Conservation (phyloP, 2,888 invertebrate genomes). For the Harpagoxenus sublaevis region DNA sequence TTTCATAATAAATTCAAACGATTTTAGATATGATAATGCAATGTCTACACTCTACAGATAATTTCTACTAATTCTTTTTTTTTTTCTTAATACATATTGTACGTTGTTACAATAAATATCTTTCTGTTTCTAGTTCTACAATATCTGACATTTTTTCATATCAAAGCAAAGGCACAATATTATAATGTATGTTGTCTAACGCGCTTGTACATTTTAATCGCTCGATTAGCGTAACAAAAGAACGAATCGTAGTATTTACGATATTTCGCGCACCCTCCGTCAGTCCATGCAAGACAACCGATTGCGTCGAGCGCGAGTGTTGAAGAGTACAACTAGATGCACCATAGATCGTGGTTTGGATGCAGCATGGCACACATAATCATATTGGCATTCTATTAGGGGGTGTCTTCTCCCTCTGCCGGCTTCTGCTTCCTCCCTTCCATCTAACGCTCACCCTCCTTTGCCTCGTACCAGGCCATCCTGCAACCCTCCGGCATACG, state of each 20-base stretch:
- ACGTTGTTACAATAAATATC: background rate
- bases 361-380: constrained; percentile 82
- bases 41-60: background rate
- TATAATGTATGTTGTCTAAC: background rate
- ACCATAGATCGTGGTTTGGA: constrained; percentile 78
- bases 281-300: background rate
- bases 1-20: constrained; percentile 15
- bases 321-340: constrained; percentile 67
- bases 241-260: background rate
- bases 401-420: constrained; percentile 74
- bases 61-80: background rate
- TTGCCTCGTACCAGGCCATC: constrained; percentile 59
- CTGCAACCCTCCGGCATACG: constrained; percentile 72
- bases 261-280: background rate
- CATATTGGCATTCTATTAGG: constrained; percentile 84
- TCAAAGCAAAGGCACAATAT: background rate
- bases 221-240: background rate
- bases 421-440: constrained; percentile 62
- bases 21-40: background rate
- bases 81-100: background rate
- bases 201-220: background rate
- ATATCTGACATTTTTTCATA: background rate
- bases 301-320: constrained; percentile 63
- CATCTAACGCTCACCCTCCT: constrained; percentile 57
- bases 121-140: background rate